phyloP scores from a whole-genome alignment of 2,888 invertebrate genomes.

The Sarcophaga caerulescens region DNA sequence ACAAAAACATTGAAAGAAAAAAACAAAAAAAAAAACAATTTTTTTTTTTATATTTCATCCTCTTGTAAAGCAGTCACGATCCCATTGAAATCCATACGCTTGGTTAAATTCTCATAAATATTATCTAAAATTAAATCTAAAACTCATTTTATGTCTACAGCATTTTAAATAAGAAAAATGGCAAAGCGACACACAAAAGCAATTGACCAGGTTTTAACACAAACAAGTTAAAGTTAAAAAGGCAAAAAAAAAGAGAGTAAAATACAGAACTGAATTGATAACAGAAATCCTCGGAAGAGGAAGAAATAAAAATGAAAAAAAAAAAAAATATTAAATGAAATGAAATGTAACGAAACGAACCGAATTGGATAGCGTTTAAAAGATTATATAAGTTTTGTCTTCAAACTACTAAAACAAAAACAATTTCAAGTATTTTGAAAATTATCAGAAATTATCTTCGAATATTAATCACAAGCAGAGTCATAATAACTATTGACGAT shows the following conservation, averaged over 20 bases:
- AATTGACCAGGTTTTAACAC: constrained; percentile 53
- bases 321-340: constrained; percentile 12
- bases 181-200: constrained; percentile 39
- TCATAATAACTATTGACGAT: not conserved
- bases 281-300: constrained; percentile 43
- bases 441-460: constrained; percentile 21
- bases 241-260: not conserved
- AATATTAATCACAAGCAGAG: not conserved
- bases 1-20: too few species aligned
- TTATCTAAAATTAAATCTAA: constrained; percentile 70
- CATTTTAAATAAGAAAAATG: constrained; percentile 63
- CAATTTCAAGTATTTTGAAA: constrained; percentile 31
- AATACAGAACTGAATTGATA: constrained; percentile 38
- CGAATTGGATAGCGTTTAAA: not conserved
- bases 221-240: not conserved
- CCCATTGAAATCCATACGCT: constrained; percentile 63
- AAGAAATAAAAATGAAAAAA: constrained; percentile 8
- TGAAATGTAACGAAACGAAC: not conserved
- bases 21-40: constrained; percentile 2
- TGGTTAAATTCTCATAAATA: constrained; percentile 68
- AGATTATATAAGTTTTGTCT: constrained; percentile 33
- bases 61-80: constrained; percentile 60
- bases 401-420: constrained; percentile 3
- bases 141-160: constrained; percentile 68
- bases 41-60: not conserved